Percentiles rank a stretch among this genome's conserved stretches.
phyloP scores from a whole-genome alignment of 2,888 invertebrate genomes.

The Sisyra nigra region DNA sequence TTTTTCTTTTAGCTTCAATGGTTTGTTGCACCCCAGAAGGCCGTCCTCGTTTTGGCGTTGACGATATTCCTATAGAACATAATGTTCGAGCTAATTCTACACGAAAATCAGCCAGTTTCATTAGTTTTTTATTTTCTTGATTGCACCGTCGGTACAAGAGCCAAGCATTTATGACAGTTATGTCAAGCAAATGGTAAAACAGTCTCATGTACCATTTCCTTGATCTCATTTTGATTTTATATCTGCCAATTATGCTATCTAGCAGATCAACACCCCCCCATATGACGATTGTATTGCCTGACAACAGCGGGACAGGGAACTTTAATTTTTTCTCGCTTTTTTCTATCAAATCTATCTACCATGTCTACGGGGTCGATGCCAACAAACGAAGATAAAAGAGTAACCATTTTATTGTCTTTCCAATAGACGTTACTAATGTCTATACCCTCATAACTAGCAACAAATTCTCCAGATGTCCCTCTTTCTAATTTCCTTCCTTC shows the following conservation, averaged over 20 bases:
- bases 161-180: conserved; percentile 12
- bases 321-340: too few species aligned
- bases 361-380: conserved; percentile 7
- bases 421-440: conserved; percentile 14
- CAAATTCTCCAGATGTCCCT: conserved; percentile 16
- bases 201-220: conserved; percentile 13
- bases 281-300: conserved; percentile 12
- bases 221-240: conserved; percentile 5
- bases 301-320: conserved; percentile 12
- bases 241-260: conserved; percentile 11
- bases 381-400: conserved; percentile 14
- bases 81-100: too few species aligned
- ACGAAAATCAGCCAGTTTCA: too few species aligned
- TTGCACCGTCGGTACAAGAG: neutral
- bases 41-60: too few species aligned
- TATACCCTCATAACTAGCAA: conserved; percentile 13
- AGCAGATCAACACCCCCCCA: conserved; percentile 15
- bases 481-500: conserved; percentile 15
- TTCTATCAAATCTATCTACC: too few species aligned
- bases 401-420: conserved; percentile 16
- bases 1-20: too few species aligned
- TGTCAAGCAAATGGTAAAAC: conserved; percentile 13
- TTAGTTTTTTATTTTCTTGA: too few species aligned
- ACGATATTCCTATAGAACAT: too few species aligned
- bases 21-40: too few species aligned